Percentiles rank a stretch among this genome's conserved stretches.
phyloP scores from a whole-genome alignment of 1,140 invertebrate species.

The Drosophila carrolli region DNA sequence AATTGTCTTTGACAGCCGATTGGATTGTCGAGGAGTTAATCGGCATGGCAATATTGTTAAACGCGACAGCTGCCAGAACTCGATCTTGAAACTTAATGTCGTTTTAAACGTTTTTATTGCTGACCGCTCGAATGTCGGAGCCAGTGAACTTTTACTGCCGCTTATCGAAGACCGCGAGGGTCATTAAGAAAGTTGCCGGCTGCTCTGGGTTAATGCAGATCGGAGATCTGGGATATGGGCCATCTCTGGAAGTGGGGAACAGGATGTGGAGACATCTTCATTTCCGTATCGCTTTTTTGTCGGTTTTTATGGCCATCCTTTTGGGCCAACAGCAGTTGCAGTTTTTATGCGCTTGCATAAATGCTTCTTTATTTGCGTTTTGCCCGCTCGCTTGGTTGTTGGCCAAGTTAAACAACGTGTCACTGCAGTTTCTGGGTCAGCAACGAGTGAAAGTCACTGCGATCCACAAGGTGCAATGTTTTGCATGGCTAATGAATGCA shows the following conservation, averaged over 20 bases:
- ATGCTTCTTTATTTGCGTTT: constrained; percentile 37
- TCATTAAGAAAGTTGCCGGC: constrained; percentile 65
- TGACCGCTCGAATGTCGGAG: neutral
- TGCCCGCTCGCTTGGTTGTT: constrained; percentile 16
- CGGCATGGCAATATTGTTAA: neutral
- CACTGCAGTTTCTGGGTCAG: constrained; percentile 60
- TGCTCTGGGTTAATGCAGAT: constrained; percentile 13
- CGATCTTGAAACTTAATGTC: constrained; percentile 42
- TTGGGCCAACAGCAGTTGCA: constrained; percentile 59
- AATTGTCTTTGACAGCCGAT: constrained; percentile 54
- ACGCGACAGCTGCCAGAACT: constrained; percentile 34
- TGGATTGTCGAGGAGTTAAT: constrained; percentile 6
- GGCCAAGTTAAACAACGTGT: constrained; percentile 49
- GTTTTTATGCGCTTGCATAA: constrained; percentile 73
- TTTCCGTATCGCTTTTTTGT: constrained; percentile 53
- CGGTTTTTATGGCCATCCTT: constrained; percentile 53
- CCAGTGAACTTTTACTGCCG: constrained; percentile 16
- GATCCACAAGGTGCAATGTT: constrained; percentile 67
- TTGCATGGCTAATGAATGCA: constrained; percentile 34
- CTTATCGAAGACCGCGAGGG: constrained; percentile 36
- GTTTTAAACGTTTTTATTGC: constrained; percentile 40
- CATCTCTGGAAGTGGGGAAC: constrained; percentile 7
- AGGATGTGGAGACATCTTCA: constrained; percentile 72
- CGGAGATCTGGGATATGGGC: neutral
- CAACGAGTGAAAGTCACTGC: constrained; percentile 64